Base-by-base conservation (phyloP, 2,888 invertebrate species). In the Lucinisca nassula region DNA sequence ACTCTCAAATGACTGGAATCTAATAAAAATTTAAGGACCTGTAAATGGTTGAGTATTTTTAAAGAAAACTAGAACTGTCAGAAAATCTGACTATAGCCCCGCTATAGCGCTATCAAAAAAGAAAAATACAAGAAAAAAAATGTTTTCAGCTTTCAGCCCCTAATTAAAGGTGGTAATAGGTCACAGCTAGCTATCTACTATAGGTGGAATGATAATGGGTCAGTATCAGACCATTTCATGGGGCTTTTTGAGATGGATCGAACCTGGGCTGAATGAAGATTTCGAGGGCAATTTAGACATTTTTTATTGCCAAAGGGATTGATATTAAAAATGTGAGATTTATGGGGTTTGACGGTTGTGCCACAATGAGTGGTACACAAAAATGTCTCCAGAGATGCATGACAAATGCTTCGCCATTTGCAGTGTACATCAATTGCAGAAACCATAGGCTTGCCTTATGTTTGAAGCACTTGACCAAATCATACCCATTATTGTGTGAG, bases 371-470 rank as follows among this genome's bases (percentile, higher is more conserved):
- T 49, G 84, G 84, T 12, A 79, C 58, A 21, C 67, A 75, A n/a
- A n/a, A n/a, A n/a, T n/a, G n/a, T n/a, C n/a, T n/a, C n/a, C n/a
- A n/a, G n/a, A n/a, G n/a, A n/a, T n/a, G n/a, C n/a, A n/a, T n/a
- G n/a, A n/a, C n/a, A n/a, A n/a, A n/a, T n/a, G n/a, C n/a, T n/a
- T n/a, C n/a, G n/a, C n/a, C 45, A 81, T 83, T 1, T 55, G 45
- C 82, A 10, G n/a, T 85, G 2, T 88, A 88, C 49, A 73, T 88
- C 2, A 84, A 82, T 32, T 87, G 89, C 38, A 35, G 86, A 8
- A 89, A 89, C 73, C 89, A 89, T n/a, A n/a, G n/a, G n/a, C n/a
- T n/a, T n/a, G n/a, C n/a, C n/a, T n/a, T n/a, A n/a, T n/a, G 86
- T 30, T 82, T 89, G 27, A 76, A 70, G 30, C 89, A 89, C 72